Evolutionary conservation across 2,113 vertebrate genomes (phyloP).

Genomic region (Pangasianodon hypophthalmus): DNA sequence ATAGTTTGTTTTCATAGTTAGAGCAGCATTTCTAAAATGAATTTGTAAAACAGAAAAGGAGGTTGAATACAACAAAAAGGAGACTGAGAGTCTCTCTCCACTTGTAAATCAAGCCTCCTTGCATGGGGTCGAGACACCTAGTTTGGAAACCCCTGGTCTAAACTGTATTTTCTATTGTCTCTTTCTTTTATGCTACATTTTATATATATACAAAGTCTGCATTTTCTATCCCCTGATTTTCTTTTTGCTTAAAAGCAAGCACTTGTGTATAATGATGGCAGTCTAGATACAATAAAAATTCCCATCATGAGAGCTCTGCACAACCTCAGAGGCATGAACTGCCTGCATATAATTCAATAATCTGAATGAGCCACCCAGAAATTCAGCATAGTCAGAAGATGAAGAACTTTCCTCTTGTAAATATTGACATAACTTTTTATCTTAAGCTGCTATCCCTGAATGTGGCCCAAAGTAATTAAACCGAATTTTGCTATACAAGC

Average conservation of each 20-base stretch:
- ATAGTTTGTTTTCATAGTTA: not conserved
- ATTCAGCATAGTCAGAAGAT: not conserved
- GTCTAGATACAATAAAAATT: not conserved
- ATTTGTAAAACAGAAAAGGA: not conserved
- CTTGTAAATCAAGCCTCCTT: not conserved
- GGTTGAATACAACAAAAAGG: not conserved
- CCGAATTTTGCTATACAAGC: conserved; percentile 4
- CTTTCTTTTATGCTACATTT: not conserved
- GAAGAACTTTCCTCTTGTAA: not conserved
- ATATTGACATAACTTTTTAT: not conserved
- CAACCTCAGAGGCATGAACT: not conserved
- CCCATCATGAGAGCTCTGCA: not conserved
- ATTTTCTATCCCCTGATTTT: not conserved
- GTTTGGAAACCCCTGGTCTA: not conserved
- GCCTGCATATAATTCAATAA: not conserved
- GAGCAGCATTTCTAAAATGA: not conserved
- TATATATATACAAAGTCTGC: not conserved
- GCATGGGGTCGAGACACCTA: not conserved
- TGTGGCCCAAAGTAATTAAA: conserved; percentile 41
- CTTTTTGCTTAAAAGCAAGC: not conserved
- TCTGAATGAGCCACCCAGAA: not conserved
- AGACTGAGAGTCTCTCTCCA: not conserved
- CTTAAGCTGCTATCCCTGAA: conserved; percentile 1
- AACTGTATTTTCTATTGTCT: not conserved
- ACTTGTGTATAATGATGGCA: not conserved